Base-by-base conservation (phyloP, 2,797 vertebrate species). In the Myripristis jacobus region DNA sequence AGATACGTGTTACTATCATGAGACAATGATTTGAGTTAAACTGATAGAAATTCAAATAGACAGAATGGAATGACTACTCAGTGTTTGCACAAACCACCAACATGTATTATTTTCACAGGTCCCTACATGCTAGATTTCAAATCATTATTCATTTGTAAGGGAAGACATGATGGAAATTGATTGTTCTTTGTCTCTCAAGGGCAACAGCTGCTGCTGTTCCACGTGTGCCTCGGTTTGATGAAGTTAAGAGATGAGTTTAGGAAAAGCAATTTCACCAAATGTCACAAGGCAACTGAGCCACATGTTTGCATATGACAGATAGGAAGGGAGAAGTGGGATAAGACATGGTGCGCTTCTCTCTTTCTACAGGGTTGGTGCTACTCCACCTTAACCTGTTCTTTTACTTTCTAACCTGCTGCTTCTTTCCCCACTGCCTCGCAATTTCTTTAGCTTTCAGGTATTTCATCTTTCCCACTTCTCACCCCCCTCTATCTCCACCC, bases 211-310 rank as follows among this genome's bases (percentile, higher is more conserved):
- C 76, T 76, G 54, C 57, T 10, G n/a, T 67, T 70, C 41, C 57
- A 50, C 54, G 61, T 63, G 72, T 22, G 55, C 56, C 43, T 46
- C 12, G n/a, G 55, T 77, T 77, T 85, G 76, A 89, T 88, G 56
- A 79, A 77, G 60, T 88, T 81, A 44, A 69, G 70, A 84, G 77
- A 90, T 85, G 69, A 84, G 59, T 70, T 81, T 54, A 48, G 75
- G 54, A 73, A 81, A 87, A 83, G 66, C 77, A 87, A 77, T 89
- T 86, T 79, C 63, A 57, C 43, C 80, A 82, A 87, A 87, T 83
- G 87, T 86, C 86, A 88, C 67, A 67, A 60, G 0, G 18, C 47
- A 74, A 62, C 51, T 13, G 46, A 73, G 78, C 62, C 69, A 76
- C n/a, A 59, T 76, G 76, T 84, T 79, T 82, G 63, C 69, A 72